Conservation (phyloP, 92 coral and sea anemone genomes). For the Virgularia gustaviana region DNA sequence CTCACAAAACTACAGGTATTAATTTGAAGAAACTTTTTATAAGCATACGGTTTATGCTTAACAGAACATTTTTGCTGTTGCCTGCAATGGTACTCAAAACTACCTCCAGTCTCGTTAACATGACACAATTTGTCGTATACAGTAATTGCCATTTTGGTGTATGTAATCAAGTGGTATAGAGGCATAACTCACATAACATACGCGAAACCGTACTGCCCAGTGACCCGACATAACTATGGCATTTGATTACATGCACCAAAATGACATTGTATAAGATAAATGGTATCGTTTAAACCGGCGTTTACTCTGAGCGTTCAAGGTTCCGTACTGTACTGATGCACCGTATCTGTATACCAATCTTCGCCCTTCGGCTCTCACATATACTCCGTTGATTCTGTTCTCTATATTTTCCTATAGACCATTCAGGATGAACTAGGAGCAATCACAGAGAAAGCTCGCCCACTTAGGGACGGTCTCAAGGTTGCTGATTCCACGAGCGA, state of each 20-base stretch:
- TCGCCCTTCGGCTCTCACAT: too few relatives aligned
- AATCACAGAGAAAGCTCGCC: slow-evolving; percentile 59
- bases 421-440: slow-evolving; percentile 56
- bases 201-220: too few relatives aligned
- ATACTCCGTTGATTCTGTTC: too few relatives aligned
- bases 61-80: neutral
- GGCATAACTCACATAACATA: too few relatives aligned
- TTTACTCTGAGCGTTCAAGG: neutral
- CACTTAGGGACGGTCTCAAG: slow-evolving; percentile 62
- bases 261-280: too few relatives aligned
- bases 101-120: neutral
- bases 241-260: too few relatives aligned
- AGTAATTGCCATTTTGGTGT: too few relatives aligned
- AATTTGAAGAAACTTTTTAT: too few relatives aligned
- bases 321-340: neutral
- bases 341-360: neutral
- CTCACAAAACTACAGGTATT: slow-evolving; percentile 61
- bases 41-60: too few relatives aligned
- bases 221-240: too few relatives aligned
- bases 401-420: slow-evolving; percentile 43
- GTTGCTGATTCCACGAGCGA: slow-evolving; percentile 55
- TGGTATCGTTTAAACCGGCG: neutral
- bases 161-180: too few relatives aligned
- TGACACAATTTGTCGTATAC: neutral
- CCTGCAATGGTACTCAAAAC: neutral